Base-by-base conservation (phyloP, 2,797 vertebrate species). In the Hybognathus amarus region DNA sequence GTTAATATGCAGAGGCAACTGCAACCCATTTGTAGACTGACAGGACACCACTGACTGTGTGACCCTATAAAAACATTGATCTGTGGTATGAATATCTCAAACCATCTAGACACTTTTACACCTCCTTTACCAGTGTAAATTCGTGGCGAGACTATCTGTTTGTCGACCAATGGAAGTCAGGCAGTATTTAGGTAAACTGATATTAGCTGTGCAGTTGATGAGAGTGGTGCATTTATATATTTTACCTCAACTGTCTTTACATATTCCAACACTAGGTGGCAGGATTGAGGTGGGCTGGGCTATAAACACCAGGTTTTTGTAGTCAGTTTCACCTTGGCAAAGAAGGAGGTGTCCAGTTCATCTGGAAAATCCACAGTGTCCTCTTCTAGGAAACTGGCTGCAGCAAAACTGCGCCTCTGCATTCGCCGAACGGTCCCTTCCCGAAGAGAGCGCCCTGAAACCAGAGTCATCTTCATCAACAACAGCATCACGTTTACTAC, bases 311-410 rank as follows among this genome's bases (percentile, higher is more conserved):
- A 68, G 66, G 9, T 61, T 69, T 45, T 24, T 70, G 24, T n/a
- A 20, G 54, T 64, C 27, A 66, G 12, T 67, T 93, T 94, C 88
- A 99, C 98, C 95, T 96, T 95, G 88, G 97, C 96, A 4, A 99
- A 99, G 92, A 99, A 99, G 61, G 98, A 99, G 0, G 97, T 97
- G 89, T 99, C 98, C 1, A 98, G 90, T 77, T 99, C 98, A n/a
- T 99, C 97, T 0, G 96, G 94, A 83, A 98, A 98, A 89, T 99
- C 98, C 67, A 90, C 93, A 0, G 97, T 98, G 90, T 99, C 98
- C 3, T 99, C 97, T 82, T 99, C 98, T 84, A 96, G 89, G 92
- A 97, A 97, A 87, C 97, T 97, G 36, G 96, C 95, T 0, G 96
- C 96, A 36, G 97, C 95, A 88, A 99, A 99, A 91, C 98, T 99